Evolutionary conservation across 2,113 vertebrate genomes (phyloP), one percentile per base, ranked within the genome.

Genomic region (Cyrtonyx montezumae): DNA sequence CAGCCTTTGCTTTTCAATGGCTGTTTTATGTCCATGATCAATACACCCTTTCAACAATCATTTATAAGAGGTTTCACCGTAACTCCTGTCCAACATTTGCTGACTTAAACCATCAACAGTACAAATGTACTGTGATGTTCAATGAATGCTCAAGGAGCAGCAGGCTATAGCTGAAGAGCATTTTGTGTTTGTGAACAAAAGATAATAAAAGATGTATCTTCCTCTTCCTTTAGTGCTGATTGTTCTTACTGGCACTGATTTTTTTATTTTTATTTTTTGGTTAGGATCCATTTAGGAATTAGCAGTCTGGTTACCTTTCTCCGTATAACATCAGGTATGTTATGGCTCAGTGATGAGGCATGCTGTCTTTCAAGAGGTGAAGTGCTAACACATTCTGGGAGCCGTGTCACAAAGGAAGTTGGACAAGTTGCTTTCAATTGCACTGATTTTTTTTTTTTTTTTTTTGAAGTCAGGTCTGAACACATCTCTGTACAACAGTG

Each of bases 291-390:
- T 91, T 94, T 84, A 87, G 84, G 88, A 88, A 85, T 66, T 79
- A 88, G 26, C n/a, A 78, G 53, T 46, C 56, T 92, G 88, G 80
- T 93, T 90, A 66, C 56, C 70, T 96, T 88, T 87, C 75, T 90
- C 82, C 9, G 0, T 69, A 42, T 23, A 88, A 73, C 65, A 55
- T n/a, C 81, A 8, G 26, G 32, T 25, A n/a, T 11, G 63, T 87
- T 32, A 55, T 55, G 82, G 66, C 74, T 95, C 51, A 53, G 45
- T 3, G 23, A 45, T 77, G 73, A 83, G 43, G 43, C 74, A 76
- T n/a, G 73, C 53, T 82, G 73, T 53, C 69, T 94, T 84, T 91
- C n/a, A 2, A 65, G 79, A 78, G 43, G 36, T 45, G 79, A 90
- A 65, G 67, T 32, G 65, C 68, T 73, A 83, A 55, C 71, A 67